Evolutionary conservation across 2,113 vertebrate genomes (phyloP).

Genomic region (Centropus unirufus): DNA sequence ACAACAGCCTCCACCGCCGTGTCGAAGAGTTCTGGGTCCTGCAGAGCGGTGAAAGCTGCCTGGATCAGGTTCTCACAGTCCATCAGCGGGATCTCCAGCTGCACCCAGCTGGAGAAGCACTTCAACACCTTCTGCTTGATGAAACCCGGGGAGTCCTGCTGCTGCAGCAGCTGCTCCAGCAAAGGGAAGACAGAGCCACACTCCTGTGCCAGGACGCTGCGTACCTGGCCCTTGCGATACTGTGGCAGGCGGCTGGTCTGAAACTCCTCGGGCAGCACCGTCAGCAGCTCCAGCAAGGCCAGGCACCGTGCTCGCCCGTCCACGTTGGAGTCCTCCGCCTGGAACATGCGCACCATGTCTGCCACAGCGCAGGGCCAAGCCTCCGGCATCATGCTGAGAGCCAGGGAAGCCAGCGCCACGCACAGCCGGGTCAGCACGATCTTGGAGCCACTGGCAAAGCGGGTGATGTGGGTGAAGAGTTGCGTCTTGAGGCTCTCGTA

Average conservation of each 20-base stretch:
- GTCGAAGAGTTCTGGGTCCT: constrained; percentile 96
- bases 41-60: constrained; percentile 90
- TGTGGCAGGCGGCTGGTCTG: constrained; percentile 97
- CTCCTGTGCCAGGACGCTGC: constrained; percentile 90
- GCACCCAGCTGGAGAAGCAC: constrained; percentile 98
- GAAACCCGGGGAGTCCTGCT: constrained; percentile 91
- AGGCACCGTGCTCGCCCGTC: constrained; percentile 93
- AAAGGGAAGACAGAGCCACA: constrained; percentile 92
- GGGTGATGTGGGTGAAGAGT: constrained; percentile 96
- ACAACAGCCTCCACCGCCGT: constrained; percentile 96
- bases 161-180: constrained; percentile 92
- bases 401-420: constrained; percentile 94
- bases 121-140: constrained; percentile 97
- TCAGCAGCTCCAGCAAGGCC: constrained; percentile 94
- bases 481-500: constrained; percentile 96
- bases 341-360: constrained; percentile 97
- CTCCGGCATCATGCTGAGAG: constrained; percentile 98
- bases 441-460: constrained; percentile 94
- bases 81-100: constrained; percentile 92
- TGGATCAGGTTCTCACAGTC: constrained; percentile 95
- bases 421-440: constrained; percentile 97
- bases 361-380: constrained; percentile 94
- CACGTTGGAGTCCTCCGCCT: constrained; percentile 91
- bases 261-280: constrained; percentile 96
- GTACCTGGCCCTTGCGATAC: constrained; percentile 94